A percentile compares a stretch with the other conserved stretches of the same genome.
phyloP scores from a whole-genome alignment of 2,113 vertebrate genomes.

The Anser cygnoides region DNA sequence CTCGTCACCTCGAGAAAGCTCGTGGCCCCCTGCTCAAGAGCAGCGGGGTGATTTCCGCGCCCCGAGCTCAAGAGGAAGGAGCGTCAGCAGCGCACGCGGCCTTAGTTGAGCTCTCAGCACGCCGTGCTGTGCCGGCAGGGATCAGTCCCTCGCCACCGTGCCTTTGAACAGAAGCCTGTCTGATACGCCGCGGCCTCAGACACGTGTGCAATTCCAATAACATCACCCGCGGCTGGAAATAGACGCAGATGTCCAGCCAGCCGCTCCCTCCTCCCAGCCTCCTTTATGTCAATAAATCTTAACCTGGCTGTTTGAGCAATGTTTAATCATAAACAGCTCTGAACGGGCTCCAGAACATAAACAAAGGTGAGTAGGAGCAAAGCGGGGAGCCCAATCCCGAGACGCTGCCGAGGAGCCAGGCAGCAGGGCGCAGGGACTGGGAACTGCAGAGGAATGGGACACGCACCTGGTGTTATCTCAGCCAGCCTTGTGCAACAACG shows the following conservation, averaged over 20 bases:
- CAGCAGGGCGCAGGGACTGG: neutral
- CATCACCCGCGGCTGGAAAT: constrained; percentile 11
- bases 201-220: constrained; percentile 2
- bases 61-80: neutral
- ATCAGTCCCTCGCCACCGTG: neutral
- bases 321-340: constrained; percentile 70
- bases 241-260: neutral
- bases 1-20: accelerated
- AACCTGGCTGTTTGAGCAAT: constrained; percentile 49
- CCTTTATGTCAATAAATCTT: constrained; percentile 58
- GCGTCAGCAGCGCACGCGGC: neutral
- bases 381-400: neutral
- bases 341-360: constrained; percentile 12
- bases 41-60: neutral
- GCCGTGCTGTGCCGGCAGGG: neutral
- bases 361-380: constrained; percentile 21
- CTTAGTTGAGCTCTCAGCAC: neutral
- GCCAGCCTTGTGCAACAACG: neutral
- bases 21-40: neutral
- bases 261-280: constrained; percentile 19
- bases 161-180: neutral
- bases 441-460: neutral
- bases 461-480: neutral
- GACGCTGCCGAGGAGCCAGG: neutral
- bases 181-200: neutral